A percentile compares a stretch with the other conserved stretches of the same genome.
Evolutionary conservation across 2,797 vertebrate species (phyloP).

Genomic region (Hozukius guyotensis): DNA sequence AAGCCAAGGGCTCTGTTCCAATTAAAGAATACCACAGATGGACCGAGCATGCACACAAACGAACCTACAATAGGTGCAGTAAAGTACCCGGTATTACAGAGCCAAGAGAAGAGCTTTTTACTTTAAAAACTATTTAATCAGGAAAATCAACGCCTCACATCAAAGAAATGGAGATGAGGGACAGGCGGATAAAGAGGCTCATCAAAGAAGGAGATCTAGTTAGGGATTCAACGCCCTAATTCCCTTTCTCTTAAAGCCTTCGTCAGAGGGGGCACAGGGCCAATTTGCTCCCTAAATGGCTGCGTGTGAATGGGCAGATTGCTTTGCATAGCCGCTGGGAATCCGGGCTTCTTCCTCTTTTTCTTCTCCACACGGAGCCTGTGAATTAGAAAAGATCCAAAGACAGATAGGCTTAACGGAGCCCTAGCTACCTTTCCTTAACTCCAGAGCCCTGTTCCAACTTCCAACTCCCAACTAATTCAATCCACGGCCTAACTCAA

Average conservation of each 20-base stretch:
- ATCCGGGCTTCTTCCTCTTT: conserved; percentile 74
- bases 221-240: conserved; percentile 82
- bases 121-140: conserved; percentile 86
- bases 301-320: conserved; percentile 83
- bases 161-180: conserved; percentile 83
- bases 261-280: conserved; percentile 79
- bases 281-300: conserved; percentile 86
- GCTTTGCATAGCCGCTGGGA: conserved; percentile 83
- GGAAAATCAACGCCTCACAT: conserved; percentile 84
- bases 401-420: conserved; percentile 81
- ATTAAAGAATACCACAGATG: conserved; percentile 80
- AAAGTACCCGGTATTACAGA: conserved; percentile 80
- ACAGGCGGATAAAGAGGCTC: conserved; percentile 82
- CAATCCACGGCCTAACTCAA: conserved; percentile 76
- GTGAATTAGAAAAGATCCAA: conserved; percentile 81
- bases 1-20: conserved; percentile 77
- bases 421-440: conserved; percentile 75
- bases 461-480: conserved; percentile 76
- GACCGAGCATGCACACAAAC: conserved; percentile 75
- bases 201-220: conserved; percentile 84
- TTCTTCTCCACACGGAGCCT: conserved; percentile 74
- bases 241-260: conserved; percentile 83
- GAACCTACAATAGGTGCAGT: conserved; percentile 78
- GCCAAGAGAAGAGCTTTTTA: conserved; percentile 80
- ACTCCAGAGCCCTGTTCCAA: conserved; percentile 78